Conservation (phyloP, 2,113 vertebrate genomes). For the Mohoua ochrocephala region DNA sequence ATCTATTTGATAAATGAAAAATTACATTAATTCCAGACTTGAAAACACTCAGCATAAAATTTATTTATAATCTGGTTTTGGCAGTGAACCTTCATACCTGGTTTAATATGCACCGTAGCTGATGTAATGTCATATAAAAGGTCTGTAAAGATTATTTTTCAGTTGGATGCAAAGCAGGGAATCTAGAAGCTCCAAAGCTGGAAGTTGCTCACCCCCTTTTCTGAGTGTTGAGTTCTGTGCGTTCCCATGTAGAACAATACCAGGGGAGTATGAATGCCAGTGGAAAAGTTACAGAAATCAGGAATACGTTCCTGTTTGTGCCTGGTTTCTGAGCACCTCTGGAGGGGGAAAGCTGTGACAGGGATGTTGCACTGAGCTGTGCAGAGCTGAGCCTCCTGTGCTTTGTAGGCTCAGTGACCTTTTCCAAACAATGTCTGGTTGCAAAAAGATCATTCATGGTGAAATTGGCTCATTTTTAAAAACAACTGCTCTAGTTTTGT, state of each 20-base stretch:
- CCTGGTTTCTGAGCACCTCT: background rate
- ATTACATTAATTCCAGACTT: background rate
- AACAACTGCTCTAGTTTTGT: background rate
- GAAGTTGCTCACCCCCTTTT: background rate
- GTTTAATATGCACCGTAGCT: background rate
- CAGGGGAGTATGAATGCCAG: background rate
- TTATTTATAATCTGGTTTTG: constrained; percentile 4
- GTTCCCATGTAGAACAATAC: background rate
- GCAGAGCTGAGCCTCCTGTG: background rate
- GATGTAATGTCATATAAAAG: background rate
- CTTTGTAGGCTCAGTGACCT: background rate
- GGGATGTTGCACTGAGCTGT: background rate
- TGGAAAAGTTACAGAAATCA: background rate
- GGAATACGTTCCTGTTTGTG: background rate
- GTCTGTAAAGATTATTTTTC: background rate
- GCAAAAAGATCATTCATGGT: background rate
- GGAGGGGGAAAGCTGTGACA: background rate
- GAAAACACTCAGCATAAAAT: background rate
- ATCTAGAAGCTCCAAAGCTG: background rate
- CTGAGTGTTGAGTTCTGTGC: background rate
- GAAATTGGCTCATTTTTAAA: background rate
- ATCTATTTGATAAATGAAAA: constrained; percentile 1
- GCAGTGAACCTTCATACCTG: background rate
- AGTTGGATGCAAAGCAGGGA: background rate
- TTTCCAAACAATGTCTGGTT: background rate